Conservation (phyloP, 2,797 vertebrate genomes). For the Telmatherina bonti region DNA sequence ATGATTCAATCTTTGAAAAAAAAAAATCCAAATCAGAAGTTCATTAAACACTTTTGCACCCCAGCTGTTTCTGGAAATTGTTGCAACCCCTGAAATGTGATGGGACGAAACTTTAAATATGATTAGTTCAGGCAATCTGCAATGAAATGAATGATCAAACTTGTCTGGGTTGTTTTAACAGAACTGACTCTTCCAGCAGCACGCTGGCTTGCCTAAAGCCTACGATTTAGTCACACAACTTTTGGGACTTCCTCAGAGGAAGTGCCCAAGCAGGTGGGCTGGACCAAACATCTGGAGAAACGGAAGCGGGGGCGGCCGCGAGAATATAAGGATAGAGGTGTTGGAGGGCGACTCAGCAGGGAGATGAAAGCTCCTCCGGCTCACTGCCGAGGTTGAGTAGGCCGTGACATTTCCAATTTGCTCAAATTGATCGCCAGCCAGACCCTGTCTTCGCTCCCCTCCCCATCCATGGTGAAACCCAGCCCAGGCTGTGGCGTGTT, state of each 20-base stretch:
- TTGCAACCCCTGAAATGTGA: not conserved
- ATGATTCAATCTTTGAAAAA: no score
- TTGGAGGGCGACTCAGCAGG: constrained; percentile 66
- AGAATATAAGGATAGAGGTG: constrained; percentile 65
- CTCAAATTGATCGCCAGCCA: constrained; percentile 83
- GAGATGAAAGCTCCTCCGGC: constrained; percentile 78
- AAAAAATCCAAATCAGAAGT: not conserved
- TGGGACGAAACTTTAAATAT: not conserved
- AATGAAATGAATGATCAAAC: no score
- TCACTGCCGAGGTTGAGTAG: constrained; percentile 80
- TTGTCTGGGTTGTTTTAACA: not conserved
- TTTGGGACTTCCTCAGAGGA: constrained; percentile 23
- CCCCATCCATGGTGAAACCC: constrained; percentile 68
- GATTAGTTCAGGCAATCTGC: not conserved
- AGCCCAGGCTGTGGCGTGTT: constrained; percentile 69
- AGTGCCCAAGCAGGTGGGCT: constrained; percentile 42
- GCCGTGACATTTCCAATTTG: constrained; percentile 86
- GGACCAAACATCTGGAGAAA: constrained; percentile 76
- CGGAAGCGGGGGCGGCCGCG: constrained; percentile 36
- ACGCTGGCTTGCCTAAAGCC: constrained; percentile 9
- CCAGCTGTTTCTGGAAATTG: not conserved
- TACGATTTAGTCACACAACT: constrained; percentile 7
- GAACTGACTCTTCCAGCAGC: not conserved
- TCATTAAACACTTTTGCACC: no score
- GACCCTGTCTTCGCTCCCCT: constrained; percentile 64